These are phyloP conservation scores for Buphagus erythrorhynchus DNA, from an alignment of 2,797 vertebrate genomes.

Conservation along the genomic window DNA sequence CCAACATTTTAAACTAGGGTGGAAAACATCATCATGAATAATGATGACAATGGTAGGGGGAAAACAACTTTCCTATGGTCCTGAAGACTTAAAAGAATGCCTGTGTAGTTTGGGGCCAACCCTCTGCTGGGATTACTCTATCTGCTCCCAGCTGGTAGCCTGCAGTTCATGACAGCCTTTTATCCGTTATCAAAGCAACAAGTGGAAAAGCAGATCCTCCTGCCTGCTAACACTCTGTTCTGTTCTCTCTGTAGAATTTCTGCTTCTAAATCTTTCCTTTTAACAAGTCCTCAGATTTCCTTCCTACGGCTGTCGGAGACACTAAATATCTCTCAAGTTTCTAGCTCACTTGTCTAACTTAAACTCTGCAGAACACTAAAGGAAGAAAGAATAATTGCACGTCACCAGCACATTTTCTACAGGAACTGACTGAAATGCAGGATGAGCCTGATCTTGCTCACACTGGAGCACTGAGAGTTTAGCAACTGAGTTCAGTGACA, in stretches of 20 bases:
- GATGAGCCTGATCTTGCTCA: not conserved
- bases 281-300: conserved; percentile 84
- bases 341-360: conserved; percentile 29
- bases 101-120: conserved; percentile 53
- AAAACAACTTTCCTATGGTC: not conserved
- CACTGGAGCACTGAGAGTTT: not conserved
- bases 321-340: conserved; percentile 50
- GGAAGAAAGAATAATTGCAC: conserved; percentile 27
- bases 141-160: conserved; percentile 79
- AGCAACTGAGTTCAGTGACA: not conserved
- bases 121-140: conserved; percentile 74
- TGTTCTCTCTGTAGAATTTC: conserved; percentile 75
- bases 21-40: not conserved
- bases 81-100: conserved; percentile 33
- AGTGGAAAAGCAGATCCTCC: conserved; percentile 87
- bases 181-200: conserved; percentile 90
- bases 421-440: not conserved
- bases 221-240: conserved; percentile 69
- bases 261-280: conserved; percentile 86
- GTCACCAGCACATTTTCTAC: not conserved
- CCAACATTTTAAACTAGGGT: conserved; percentile 14
- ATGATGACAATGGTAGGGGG: not conserved
- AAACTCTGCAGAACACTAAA: conserved; percentile 28
- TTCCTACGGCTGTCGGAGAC: conserved; percentile 75
- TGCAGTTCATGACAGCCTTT: conserved; percentile 84